Percentiles rank a stretch among this genome's conserved stretches.
phyloP scores from a whole-genome alignment of 2,888 invertebrate species.

The Drosophila prostipennis region DNA sequence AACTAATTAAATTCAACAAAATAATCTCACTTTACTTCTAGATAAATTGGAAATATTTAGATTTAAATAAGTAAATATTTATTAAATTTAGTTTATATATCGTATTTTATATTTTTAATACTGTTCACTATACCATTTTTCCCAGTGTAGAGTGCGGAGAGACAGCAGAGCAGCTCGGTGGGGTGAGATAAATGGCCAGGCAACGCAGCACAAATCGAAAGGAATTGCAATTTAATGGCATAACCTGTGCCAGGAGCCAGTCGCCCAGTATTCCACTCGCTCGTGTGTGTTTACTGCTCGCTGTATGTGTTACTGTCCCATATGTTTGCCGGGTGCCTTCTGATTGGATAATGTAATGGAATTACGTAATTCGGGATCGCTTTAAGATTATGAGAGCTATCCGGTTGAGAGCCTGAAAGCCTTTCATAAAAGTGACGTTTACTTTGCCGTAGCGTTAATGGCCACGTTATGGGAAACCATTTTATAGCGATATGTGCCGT shows the following conservation, averaged over 20 bases:
- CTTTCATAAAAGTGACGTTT: slow-evolving; percentile 20
- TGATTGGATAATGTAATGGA: slow-evolving; percentile 51
- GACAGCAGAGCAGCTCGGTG: not conserved
- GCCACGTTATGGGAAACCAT: not conserved
- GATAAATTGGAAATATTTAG: too few species aligned
- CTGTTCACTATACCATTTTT: too few species aligned
- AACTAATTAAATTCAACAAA: too few species aligned
- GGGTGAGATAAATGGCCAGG: slow-evolving; percentile 62
- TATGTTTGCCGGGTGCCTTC: slow-evolving; percentile 35
- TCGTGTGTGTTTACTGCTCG: not conserved
- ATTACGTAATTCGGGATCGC: slow-evolving; percentile 47
- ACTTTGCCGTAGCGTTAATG: slow-evolving; percentile 11
- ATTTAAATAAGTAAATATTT: too few species aligned
- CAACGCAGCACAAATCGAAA: slow-evolving; percentile 70
- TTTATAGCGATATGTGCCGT: not conserved
- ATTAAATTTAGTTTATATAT: too few species aligned
- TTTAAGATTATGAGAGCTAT: slow-evolving; percentile 33
- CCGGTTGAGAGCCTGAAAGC: slow-evolving; percentile 5
- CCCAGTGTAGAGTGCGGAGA: not conserved
- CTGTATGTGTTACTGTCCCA: slow-evolving; percentile 12
- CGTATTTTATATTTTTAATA: too few species aligned
- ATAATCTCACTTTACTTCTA: too few species aligned
- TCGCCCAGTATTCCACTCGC: slow-evolving; percentile 5
- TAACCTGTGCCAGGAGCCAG: slow-evolving; percentile 56
- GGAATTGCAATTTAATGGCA: slow-evolving; percentile 74